Evolutionary conservation across 2,797 vertebrate genomes (phyloP).

Genomic region (Pseudochaenichthys georgianus): DNA sequence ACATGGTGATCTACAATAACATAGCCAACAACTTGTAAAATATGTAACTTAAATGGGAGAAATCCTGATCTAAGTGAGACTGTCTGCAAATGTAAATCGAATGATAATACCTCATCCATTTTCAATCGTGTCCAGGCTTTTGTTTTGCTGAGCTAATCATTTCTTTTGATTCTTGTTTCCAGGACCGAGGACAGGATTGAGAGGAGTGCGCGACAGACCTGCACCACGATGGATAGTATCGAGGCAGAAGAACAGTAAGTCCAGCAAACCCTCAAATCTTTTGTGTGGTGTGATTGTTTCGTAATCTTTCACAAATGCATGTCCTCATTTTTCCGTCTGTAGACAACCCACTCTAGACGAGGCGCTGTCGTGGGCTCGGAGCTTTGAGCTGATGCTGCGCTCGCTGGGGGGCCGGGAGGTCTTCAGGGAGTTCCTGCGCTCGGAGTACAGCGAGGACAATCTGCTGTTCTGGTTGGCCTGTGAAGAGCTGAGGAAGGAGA

Average conservation of each 20-base stretch:
- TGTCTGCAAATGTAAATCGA: neutral
- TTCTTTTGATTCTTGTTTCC: slow-evolving; percentile 47
- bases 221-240: slow-evolving; percentile 96
- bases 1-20: no score
- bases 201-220: slow-evolving; percentile 88
- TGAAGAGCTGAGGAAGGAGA: slow-evolving; percentile 96
- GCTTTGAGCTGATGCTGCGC: slow-evolving; percentile 99
- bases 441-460: slow-evolving; percentile 99
- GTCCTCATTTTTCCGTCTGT: neutral
- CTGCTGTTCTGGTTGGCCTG: slow-evolving; percentile 98
- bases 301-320: neutral
- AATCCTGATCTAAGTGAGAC: neutral
- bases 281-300: neutral
- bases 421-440: slow-evolving; percentile 96
- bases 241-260: slow-evolving; percentile 96
- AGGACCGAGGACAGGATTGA: slow-evolving; percentile 97
- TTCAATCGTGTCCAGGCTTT: neutral
- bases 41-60: neutral
- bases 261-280: neutral
- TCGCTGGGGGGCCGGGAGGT: slow-evolving; percentile 92
- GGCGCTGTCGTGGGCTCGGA: slow-evolving; percentile 95
- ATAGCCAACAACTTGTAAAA: neutral
- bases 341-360: slow-evolving; percentile 92
- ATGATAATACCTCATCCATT: neutral
- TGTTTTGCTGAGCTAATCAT: neutral